A percentile compares a stretch with the other conserved stretches of the same genome.
phyloP scores from a whole-genome alignment of 2,797 vertebrate genomes.

The Pantherophis alleghaniensis region DNA sequence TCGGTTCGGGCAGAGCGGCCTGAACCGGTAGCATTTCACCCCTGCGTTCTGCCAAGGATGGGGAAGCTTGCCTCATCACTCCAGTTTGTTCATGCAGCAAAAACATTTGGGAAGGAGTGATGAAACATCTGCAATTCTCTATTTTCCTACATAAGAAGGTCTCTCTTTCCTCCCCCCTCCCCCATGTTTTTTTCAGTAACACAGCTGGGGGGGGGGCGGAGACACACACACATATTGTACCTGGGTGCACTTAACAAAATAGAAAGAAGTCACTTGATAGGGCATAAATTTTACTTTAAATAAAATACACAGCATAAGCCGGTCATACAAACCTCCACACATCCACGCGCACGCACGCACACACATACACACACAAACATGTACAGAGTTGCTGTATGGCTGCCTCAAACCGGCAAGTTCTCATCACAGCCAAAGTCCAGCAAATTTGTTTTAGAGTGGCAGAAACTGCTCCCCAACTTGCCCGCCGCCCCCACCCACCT shows the following conservation, averaged over 20 bases:
- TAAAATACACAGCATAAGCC: conserved; percentile 41
- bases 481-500: background rate
- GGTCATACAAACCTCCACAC: conserved; percentile 6
- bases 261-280: background rate
- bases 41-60: background rate
- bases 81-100: background rate
- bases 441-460: background rate
- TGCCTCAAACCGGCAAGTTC: conserved; percentile 26
- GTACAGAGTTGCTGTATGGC: background rate
- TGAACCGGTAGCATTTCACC: no score
- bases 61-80: no score
- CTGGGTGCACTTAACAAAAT: background rate
- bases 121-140: background rate
- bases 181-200: background rate
- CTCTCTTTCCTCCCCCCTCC: no score
- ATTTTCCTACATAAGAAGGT: background rate
- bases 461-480: background rate
- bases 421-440: conserved; percentile 29
- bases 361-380: background rate
- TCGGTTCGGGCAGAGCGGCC: no score
- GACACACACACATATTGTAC: background rate
- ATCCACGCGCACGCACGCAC: background rate
- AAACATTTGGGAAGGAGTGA: background rate
- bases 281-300: conserved; percentile 40
- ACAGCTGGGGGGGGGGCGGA: background rate